Base-by-base conservation (phyloP, 2,888 invertebrate species). In the Pinctada fucata region DNA sequence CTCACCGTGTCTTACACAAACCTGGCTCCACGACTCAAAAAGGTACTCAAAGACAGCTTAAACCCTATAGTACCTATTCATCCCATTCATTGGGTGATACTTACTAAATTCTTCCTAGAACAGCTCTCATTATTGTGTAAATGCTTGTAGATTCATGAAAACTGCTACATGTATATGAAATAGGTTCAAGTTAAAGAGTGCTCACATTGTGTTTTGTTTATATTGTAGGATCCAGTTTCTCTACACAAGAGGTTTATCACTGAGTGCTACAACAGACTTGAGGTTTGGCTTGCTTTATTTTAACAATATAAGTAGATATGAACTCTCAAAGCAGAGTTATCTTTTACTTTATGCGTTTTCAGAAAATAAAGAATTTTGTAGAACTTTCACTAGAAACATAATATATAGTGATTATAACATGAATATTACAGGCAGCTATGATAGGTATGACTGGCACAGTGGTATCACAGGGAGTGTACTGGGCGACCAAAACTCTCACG, bases 171-270 rank as follows among this genome's bases (percentile, higher is more conserved):
- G 31, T 31, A 31, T 31, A 31, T 31, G 31, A 31, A 31, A 31
- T 31, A 31, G 31, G 31, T 31, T 31, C 31, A 31, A 31, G 31
- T 31, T 31, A 31, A 31, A 31, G 31, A 31, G 31, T 31, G 31
- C 31, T 31, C 31, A 31, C 31, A 31, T 31, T 31, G 31, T 31
- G 31, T 31, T 31, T 16, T 8, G 45, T 48, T 72, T 48, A 16
- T 45, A 75, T 86, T 84, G 16, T 82, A 91, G 90, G 93, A 93
- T 81, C 91, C 92, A 2, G 87, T 92, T 63, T 86, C 87, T 72
- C 87, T 93, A 50, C 93, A 93, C 85, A 91, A 92, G 80, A 92
- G 92, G 85, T 93, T 93, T 80, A 93, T 93, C 67, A 90, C 90
- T 80, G 93, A 93, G 82, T 93, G 93, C 84, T 92, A 93, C 86